phyloP scores from a whole-genome alignment of 2,113 vertebrate species.

The Anarhynchus alexandrinus region DNA sequence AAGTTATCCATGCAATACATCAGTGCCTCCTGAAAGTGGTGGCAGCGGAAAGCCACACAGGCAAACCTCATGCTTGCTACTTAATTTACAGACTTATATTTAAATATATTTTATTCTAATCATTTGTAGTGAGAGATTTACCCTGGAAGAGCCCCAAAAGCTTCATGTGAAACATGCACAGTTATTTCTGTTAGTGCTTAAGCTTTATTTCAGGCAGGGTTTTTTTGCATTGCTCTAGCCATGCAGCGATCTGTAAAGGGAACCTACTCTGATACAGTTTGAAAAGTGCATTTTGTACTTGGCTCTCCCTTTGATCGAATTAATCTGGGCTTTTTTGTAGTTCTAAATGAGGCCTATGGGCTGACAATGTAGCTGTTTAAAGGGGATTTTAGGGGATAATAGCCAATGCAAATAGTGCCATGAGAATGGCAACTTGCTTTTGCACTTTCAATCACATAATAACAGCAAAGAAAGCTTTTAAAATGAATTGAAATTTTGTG shows the following conservation, averaged over 20 bases:
- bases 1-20: not conserved
- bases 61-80: not conserved
- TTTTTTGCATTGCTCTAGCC: constrained; percentile 60
- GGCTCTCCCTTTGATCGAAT: constrained; percentile 83
- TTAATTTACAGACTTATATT: constrained; percentile 54
- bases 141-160: constrained; percentile 26
- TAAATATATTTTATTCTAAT: constrained; percentile 64
- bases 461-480: constrained; percentile 81
- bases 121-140: constrained; percentile 53
- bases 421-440: constrained; percentile 82
- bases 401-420: constrained; percentile 84
- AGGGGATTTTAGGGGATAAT: constrained; percentile 84
- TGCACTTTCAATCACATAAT: constrained; percentile 79
- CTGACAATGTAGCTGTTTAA: constrained; percentile 86
- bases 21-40: not conserved
- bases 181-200: constrained; percentile 56
- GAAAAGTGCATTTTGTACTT: constrained; percentile 87
- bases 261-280: constrained; percentile 81
- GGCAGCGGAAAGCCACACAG: not conserved
- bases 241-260: constrained; percentile 75
- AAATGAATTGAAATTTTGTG: constrained; percentile 85
- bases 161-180: constrained; percentile 45
- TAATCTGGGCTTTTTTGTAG: constrained; percentile 84
- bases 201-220: constrained; percentile 57
- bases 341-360: constrained; percentile 79